Evolutionary conservation across 2,888 invertebrate species (phyloP), one percentile per base, ranked within the genome.

Genomic region (Zonitis immaculata): DNA sequence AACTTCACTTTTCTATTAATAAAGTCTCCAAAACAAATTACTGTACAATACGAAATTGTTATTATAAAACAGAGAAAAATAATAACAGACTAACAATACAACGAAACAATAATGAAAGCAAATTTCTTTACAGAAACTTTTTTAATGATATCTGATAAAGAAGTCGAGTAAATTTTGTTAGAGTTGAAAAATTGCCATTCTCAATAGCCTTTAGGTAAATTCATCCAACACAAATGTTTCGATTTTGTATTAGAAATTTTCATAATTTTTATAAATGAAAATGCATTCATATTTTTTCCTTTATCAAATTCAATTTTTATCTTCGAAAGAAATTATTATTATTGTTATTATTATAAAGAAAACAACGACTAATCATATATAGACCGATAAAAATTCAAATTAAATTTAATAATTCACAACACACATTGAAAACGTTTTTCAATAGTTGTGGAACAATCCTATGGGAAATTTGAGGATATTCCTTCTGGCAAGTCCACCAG

Each of bases 381-480:
- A n/a, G 58, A 58, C 51, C 59, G 47, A 59, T 61, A 61, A 54
- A 64, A 67, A 66, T 69, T 67, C 62, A 69, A 68, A 69, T 68
- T 69, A 66, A 67, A 67, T 68, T 69, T 69, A 69, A 68, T 66
- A 69, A 69, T 69, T 65, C 66, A 69, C 55, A 57, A 56, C 52
- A 55, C 56, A 62, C n/a, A n/a, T n/a, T n/a, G n/a, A n/a, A n/a
- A n/a, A 66, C 66, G 66, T 69, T 68, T 67, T 67, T 66, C 66
- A 62, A 68, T 66, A 64, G 64, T 60, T 58, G 60, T 51, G 50
- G 63, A 60, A 53, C 56, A 58, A 54, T 66, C 69, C 68, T 63
- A 44, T 58, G 69, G 69, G 69, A 69, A 69, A 67, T 69, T 69
- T 66, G 66, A 58, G 53, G 61, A 60, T 56, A 61, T 65, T 64